These are phyloP conservation scores for Genyomyrus donnyi DNA, from an alignment of 2,113 vertebrate genomes.

Conservation along the genomic window DNA sequence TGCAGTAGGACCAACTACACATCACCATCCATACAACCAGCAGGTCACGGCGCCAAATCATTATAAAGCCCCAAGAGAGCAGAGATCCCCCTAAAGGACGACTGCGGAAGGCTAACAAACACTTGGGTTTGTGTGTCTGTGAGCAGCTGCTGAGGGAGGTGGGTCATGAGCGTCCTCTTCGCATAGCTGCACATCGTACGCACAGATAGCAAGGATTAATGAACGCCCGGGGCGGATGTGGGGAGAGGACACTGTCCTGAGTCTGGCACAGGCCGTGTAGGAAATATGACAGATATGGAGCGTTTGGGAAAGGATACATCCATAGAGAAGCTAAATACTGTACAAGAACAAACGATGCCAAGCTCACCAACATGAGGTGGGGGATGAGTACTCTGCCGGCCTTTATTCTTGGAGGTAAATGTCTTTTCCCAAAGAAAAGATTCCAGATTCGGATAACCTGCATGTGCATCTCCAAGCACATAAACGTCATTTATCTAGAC, in stretches of 20 bases:
- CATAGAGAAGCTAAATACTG: not conserved
- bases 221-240: conserved; percentile 20
- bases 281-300: not conserved
- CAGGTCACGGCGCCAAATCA: not conserved
- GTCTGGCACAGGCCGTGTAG: not conserved
- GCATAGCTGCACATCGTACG: conserved; percentile 22
- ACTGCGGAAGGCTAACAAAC: conserved; percentile 4
- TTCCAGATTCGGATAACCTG: conserved; percentile 22
- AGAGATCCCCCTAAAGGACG: not conserved
- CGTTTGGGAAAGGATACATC: not conserved
- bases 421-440: conserved; percentile 36
- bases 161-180: conserved; percentile 22
- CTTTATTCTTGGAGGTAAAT: conserved; percentile 39
- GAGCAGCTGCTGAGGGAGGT: not conserved
- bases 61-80: not conserved
- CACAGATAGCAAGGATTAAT: not conserved
- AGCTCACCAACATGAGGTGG: conserved; percentile 46
- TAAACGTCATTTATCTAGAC: not conserved
- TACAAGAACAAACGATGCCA: conserved; percentile 14
- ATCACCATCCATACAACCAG: not conserved
- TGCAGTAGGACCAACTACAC: conserved; percentile 19
- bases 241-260: conserved; percentile 28
- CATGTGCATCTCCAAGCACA: not conserved
- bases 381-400: conserved; percentile 29
- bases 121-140: conserved; percentile 15